Percentiles rank a stretch among this genome's conserved stretches.
Conservation (phyloP, 2,888 invertebrate genomes). For the Drosophila diplacantha region DNA sequence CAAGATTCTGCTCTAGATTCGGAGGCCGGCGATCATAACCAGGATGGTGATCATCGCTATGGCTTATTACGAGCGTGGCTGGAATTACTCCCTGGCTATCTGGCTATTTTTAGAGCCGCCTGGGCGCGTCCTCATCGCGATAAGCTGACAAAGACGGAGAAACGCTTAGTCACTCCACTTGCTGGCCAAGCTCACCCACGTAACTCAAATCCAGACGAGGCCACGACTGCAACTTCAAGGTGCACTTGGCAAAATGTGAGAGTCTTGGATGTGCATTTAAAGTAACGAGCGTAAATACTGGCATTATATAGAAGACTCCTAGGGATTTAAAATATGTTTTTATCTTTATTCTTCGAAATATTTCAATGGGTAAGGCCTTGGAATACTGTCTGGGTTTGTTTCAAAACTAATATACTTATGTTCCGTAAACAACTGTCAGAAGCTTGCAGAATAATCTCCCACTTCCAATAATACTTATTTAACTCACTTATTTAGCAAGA, state of each 20-base stretch:
- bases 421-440: background rate
- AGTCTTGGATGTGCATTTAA: background rate
- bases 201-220: slow-evolving; percentile 50
- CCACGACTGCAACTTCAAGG: slow-evolving; percentile 23
- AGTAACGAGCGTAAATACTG: background rate
- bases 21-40: slow-evolving; percentile 26
- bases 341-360: background rate
- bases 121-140: slow-evolving; percentile 67
- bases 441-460: background rate
- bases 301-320: no score
- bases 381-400: rapidly evolving
- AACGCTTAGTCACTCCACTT: slow-evolving; percentile 69
- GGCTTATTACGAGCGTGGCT: slow-evolving; percentile 31
- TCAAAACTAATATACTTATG: no score
- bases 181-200: slow-evolving; percentile 69
- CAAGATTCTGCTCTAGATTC: slow-evolving; percentile 61
- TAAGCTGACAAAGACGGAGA: slow-evolving; percentile 46
- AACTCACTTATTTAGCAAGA: background rate
- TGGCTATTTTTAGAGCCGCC: slow-evolving; percentile 61
- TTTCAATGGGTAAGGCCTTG: background rate
- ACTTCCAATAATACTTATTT: background rate
- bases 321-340: background rate
- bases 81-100: slow-evolving; percentile 45
- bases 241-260: slow-evolving; percentile 3
- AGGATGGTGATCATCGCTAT: slow-evolving; percentile 28